Evolutionary conservation across 1,140 invertebrate genomes (phyloP).

Genomic region (Leptopilina boulardi): DNA sequence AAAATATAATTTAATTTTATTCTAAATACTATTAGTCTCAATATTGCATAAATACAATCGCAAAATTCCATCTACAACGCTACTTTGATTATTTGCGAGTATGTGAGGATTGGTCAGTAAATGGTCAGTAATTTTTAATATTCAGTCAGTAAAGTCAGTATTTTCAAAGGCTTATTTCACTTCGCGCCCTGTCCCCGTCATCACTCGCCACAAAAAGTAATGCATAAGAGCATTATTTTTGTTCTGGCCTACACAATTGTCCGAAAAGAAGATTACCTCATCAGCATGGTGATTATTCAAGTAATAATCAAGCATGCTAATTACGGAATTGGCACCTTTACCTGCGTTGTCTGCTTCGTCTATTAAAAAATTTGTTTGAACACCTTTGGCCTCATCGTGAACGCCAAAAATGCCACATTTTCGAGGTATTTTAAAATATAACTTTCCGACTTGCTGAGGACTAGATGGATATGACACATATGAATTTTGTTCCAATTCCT

Average conservation of each 20-base stretch:
- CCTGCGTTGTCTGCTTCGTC: neutral
- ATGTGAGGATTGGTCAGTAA: neutral
- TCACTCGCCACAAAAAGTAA: neutral
- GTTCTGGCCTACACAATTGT: neutral
- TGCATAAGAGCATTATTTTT: conserved; percentile 1
- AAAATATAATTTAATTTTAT: too few relatives aligned
- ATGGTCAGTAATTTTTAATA: neutral
- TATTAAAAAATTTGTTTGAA: neutral
- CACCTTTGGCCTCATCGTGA: neutral
- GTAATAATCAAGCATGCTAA: neutral
- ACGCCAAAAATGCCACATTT: conserved; percentile 18
- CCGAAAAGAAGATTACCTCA: neutral
- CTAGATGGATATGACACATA: neutral
- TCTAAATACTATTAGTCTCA: too few relatives aligned
- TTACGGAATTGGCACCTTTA: neutral
- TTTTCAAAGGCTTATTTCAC: neutral
- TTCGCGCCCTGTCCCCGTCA: neutral
- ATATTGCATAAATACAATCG: neutral
- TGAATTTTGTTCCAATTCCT: neutral
- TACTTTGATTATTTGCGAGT: too few relatives aligned
- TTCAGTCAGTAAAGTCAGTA: neutral
- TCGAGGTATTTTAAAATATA: conserved; percentile 13
- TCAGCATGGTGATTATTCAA: neutral
- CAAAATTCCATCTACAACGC: neutral
- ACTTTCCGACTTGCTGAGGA: neutral